Evolutionary conservation across 2,113 vertebrate genomes (phyloP).

Genomic region (Ornithorhynchus anatinus): DNA sequence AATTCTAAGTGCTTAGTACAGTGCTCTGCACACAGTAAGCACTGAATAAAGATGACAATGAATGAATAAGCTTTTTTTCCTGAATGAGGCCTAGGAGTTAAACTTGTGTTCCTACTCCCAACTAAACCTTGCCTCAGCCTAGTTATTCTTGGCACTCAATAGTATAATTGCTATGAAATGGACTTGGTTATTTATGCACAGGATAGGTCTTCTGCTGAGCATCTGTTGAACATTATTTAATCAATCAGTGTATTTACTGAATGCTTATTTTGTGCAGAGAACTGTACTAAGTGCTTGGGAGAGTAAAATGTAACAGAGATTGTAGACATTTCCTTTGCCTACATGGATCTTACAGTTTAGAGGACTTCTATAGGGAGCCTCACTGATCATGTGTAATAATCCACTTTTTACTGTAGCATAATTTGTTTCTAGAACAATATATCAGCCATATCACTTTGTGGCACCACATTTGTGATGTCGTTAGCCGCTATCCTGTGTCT

Average conservation of each 20-base stretch:
- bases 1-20: too few species aligned
- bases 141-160: slow-evolving; percentile 65
- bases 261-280: too few species aligned
- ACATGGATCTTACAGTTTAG: too few species aligned
- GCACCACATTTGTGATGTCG: slow-evolving; percentile 51
- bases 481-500: slow-evolving; percentile 42
- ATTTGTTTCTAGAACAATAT: slow-evolving; percentile 60
- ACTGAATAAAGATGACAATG: too few species aligned
- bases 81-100: slow-evolving; percentile 52
- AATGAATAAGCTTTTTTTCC: slow-evolving; percentile 61
- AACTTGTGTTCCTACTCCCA: slow-evolving; percentile 56
- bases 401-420: slow-evolving; percentile 47
- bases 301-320: too few species aligned
- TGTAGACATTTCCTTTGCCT: too few species aligned
- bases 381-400: too few species aligned
- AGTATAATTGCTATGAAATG: slow-evolving; percentile 72
- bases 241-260: too few species aligned
- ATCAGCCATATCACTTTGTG: slow-evolving; percentile 42
- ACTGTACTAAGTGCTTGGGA: too few species aligned
- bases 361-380: too few species aligned
- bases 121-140: slow-evolving; percentile 24
- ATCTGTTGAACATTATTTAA: too few species aligned
- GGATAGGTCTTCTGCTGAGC: slow-evolving; percentile 34
- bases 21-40: too few species aligned
- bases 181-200: slow-evolving; percentile 65